Conservation (phyloP, 2,797 vertebrate genomes). For the Caiman crocodilus region DNA sequence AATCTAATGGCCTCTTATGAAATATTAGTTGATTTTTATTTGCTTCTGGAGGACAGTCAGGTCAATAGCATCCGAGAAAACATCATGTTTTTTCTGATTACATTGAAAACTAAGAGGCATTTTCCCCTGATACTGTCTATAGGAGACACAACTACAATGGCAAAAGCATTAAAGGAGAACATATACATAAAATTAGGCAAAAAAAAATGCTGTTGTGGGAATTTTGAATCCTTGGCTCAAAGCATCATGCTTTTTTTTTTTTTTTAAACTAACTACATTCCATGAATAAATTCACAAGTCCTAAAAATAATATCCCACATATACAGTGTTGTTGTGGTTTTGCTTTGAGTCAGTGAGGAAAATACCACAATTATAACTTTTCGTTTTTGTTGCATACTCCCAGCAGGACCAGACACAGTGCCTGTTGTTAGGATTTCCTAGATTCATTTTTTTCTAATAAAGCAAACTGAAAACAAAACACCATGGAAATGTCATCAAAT, state of each 20-base stretch:
- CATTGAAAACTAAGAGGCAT: fast-evolving
- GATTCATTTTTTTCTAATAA: too few species aligned
- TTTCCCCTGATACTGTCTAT: neutral
- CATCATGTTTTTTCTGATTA: neutral
- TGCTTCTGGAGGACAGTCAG: neutral
- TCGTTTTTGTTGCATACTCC: neutral
- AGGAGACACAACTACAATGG: too few species aligned
- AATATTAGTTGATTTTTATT: neutral
- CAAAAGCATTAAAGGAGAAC: too few species aligned
- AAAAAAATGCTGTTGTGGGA: neutral
- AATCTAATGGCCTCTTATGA: neutral
- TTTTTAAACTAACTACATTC: neutral
- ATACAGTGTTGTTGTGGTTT: neutral
- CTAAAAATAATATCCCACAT: neutral
- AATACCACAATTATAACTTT: neutral
- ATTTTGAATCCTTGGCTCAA: neutral
- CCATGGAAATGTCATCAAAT: too few species aligned
- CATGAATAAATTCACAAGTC: neutral
- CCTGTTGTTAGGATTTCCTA: too few species aligned
- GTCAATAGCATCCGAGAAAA: neutral
- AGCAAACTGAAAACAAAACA: too few species aligned
- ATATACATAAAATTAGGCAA: too few species aligned
- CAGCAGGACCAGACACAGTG: too few species aligned
- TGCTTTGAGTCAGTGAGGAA: neutral
- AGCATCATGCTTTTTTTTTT: neutral